Conservation (phyloP, 2,888 invertebrate genomes). For the Lampropteryx suffumata region DNA sequence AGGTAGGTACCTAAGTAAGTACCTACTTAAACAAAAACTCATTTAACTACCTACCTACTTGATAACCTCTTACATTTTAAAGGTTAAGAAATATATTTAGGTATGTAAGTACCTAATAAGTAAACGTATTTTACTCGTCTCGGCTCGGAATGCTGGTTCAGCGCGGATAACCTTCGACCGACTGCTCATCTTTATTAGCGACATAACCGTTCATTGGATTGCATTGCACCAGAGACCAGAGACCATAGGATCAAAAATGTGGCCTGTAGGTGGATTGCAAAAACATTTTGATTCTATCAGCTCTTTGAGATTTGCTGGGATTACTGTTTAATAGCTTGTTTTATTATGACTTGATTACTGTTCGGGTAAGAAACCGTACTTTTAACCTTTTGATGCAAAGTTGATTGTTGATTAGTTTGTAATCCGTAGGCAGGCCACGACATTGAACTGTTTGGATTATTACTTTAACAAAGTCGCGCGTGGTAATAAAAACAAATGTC, state of each 20-base stretch:
- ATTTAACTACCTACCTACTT: no score
- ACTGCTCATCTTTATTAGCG: conserved; percentile 53
- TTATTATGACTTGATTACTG: conserved; percentile 45
- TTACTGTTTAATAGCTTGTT: conserved; percentile 41
- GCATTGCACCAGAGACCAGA: no score
- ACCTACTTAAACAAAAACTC: no score
- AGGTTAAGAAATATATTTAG: no score
- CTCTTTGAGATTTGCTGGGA: conserved; percentile 38
- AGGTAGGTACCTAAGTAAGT: no score
- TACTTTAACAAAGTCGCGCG: no score
- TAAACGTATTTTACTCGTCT: conserved; percentile 70
- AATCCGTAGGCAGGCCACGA: conserved; percentile 67
- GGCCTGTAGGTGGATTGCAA: conserved; percentile 38
- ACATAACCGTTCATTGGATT: no score
- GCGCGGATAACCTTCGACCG: conserved; percentile 64
- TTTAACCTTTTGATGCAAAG: conserved; percentile 69
- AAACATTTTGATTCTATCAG: conserved; percentile 25
- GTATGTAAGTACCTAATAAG: no score
- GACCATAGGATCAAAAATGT: conserved; percentile 16
- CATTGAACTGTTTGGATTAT: conserved; percentile 53
- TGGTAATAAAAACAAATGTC: no score
- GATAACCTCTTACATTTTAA: no score
- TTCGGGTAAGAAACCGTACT: conserved; percentile 58
- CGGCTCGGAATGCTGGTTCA: conserved; percentile 55
- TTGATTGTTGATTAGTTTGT: conserved; percentile 70